Conservation (phyloP, 2,113 vertebrate genomes). For the Galbula dea region DNA sequence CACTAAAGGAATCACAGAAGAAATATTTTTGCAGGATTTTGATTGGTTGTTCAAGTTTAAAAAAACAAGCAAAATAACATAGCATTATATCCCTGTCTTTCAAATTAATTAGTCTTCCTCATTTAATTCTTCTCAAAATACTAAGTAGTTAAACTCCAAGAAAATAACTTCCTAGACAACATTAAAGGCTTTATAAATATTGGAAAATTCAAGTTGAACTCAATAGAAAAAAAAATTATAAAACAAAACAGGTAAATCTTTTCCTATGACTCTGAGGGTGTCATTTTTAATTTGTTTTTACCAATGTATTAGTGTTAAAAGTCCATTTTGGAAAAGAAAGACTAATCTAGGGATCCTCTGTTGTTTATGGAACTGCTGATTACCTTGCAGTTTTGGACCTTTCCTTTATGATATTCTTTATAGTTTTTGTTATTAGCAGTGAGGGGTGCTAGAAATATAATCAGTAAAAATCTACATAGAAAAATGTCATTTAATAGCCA, state of each 20-base stretch:
- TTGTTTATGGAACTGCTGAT: neutral
- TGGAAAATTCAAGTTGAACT: neutral
- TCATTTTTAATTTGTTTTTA: neutral
- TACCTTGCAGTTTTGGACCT: neutral
- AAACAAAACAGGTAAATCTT: neutral
- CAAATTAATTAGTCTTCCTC: neutral
- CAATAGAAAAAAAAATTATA: neutral
- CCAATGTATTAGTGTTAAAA: neutral
- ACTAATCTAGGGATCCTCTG: neutral
- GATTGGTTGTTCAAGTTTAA: neutral
- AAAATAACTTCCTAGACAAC: neutral
- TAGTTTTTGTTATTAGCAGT: neutral
- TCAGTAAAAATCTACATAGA: neutral
- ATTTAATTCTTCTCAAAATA: neutral
- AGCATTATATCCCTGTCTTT: neutral
- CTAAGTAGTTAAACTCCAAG: neutral
- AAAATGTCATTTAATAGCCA: neutral
- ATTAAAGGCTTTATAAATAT: neutral
- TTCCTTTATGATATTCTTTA: neutral
- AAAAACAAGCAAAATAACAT: neutral
- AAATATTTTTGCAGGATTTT: neutral
- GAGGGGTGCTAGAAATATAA: neutral
- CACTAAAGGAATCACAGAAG: neutral
- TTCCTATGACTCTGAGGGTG: neutral
- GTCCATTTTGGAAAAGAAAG: neutral